Evolutionary conservation across 2,797 vertebrate genomes (phyloP), one percentile per base, ranked within the genome.

Genomic region (Falco rusticolus): DNA sequence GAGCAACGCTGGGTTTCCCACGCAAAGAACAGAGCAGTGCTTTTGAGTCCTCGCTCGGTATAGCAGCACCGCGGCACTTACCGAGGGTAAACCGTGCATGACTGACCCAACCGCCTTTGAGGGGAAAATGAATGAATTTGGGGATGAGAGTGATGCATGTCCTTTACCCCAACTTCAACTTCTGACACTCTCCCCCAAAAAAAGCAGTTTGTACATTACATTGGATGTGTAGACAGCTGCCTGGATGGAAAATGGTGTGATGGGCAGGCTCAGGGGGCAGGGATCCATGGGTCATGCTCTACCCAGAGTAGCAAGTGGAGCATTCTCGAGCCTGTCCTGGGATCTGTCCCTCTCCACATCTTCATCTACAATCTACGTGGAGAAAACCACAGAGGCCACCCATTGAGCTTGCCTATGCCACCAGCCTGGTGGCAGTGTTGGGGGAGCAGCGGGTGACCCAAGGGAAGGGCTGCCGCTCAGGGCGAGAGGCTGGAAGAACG

Each of bases 381-480:
- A 77, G 10, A 16, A 59, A 66, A 50, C 20, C n/a, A 19, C 4
- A 3, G 24, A 69, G 34, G 24, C 6, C 22, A 21, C 13, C 50
- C 48, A 37, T 21, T 16, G 41, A 37, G 50, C 25, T 19, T 59
- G 9, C 31, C 34, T 0, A 0, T 16, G 56, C 16, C 2, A 64
- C 13, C 25, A 59, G 26, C 8, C 0, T 19, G 9, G 13, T 20
- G 19, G 10, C 1, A 1, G 17, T 24, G 11, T 24, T 13, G n/a
- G 19, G 41, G 10, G 10, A 89, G 5, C 31, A 34, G 11, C 0
- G 11, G 13, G 10, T 12, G 24, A 4, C 34, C 14, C 20, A 9
- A 69, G 51, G 39, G 26, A 31, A 68, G 39, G 15, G 25, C 45
- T 69, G n/a, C 31, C 4, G 2, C 57, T 53, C n/a, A 31, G n/a